Evolutionary conservation across 1,140 invertebrate species (phyloP).

Genomic region (Holcopasites calliopsidis): DNA sequence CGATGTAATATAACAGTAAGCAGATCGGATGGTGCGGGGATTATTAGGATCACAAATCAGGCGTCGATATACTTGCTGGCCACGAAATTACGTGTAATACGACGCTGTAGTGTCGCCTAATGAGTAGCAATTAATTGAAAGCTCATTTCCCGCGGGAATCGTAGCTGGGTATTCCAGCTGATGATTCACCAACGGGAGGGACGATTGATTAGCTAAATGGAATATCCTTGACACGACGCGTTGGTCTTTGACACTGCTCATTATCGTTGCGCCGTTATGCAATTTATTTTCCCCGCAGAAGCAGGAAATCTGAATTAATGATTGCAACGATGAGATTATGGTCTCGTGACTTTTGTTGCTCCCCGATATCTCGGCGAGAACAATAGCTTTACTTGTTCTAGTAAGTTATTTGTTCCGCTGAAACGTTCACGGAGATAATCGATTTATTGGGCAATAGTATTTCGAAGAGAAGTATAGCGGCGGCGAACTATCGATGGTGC

Average conservation of each 20-base stretch:
- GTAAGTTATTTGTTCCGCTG: too few species aligned
- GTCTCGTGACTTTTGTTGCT: too few species aligned
- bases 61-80: neutral
- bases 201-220: neutral
- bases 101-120: neutral
- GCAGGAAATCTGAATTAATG: neutral
- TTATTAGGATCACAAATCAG: constrained; percentile 29
- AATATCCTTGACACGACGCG: neutral
- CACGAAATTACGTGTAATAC: neutral
- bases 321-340: too few species aligned
- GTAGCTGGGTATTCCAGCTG: neutral
- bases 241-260: neutral
- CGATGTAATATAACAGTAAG: constrained; percentile 1
- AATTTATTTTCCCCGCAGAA: neutral
- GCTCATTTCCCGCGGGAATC: neutral
- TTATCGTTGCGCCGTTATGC: neutral
- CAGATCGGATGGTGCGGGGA: constrained; percentile 2
- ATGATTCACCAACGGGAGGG: neutral
- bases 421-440: too few species aligned
- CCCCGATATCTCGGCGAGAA: too few species aligned
- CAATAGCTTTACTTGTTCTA: too few species aligned
- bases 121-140: neutral
- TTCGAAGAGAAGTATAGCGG: too few species aligned
- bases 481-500: too few species aligned
- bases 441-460: too few species aligned